Conservation (phyloP, 92 coral and sea anemone species). For the Epizoanthus fatuus region DNA sequence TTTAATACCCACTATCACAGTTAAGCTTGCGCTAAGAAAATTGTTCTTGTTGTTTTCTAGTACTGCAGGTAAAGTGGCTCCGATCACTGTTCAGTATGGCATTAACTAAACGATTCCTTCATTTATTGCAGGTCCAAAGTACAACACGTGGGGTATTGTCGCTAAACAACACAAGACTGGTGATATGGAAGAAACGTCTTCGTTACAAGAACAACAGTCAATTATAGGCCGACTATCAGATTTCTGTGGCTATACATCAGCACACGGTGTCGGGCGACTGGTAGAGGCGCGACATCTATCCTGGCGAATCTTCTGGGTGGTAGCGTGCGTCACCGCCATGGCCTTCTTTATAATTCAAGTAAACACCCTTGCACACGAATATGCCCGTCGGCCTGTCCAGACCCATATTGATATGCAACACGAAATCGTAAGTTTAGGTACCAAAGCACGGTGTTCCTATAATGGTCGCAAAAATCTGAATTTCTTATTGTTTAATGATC, state of each 20-base stretch:
- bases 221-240: constrained; percentile 11
- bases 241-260: constrained; percentile 65
- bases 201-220: background rate
- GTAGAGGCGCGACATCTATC: constrained; percentile 46
- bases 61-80: no score
- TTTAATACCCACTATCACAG: no score
- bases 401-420: background rate
- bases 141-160: background rate
- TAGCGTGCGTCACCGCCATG: constrained; percentile 51
- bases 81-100: no score
- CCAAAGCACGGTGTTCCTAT: no score
- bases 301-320: constrained; percentile 51
- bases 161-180: background rate
- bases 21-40: no score
- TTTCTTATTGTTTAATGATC: no score
- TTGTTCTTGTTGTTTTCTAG: no score
- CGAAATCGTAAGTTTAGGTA: background rate
- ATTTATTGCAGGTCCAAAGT: background rate
- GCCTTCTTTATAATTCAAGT: constrained; percentile 42
- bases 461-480: no score
- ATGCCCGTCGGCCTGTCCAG: background rate
- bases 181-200: background rate
- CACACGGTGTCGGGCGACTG: constrained; percentile 70
- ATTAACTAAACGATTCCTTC: no score
- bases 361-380: background rate